Evolutionary conservation across 2,888 invertebrate genomes (phyloP).

Genomic region (Dorcus parallelipipedus): DNA sequence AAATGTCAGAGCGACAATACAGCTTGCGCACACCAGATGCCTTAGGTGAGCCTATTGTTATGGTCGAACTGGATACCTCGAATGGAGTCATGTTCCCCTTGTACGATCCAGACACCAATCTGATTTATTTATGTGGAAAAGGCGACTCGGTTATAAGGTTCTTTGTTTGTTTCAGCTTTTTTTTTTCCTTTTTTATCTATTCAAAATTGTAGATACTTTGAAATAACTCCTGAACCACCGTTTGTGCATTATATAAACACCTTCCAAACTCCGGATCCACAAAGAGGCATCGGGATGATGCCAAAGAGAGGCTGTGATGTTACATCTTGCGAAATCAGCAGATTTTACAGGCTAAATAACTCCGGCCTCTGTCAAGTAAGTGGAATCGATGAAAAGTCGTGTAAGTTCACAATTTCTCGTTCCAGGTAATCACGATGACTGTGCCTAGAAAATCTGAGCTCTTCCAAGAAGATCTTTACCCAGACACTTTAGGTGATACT

Average conservation of each 20-base stretch:
- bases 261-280: constrained; percentile 96
- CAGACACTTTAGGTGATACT: constrained; percentile 89
- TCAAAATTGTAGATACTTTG: constrained; percentile 46
- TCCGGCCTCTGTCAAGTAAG: constrained; percentile 84
- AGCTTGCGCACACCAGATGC: constrained; percentile 89
- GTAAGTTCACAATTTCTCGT: background rate
- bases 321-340: constrained; percentile 87
- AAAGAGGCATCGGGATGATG: constrained; percentile 96
- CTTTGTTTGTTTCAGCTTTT: background rate
- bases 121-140: constrained; percentile 94
- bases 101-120: constrained; percentile 93
- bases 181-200: background rate
- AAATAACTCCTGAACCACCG: constrained; percentile 89
- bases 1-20: constrained; percentile 97
- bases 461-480: constrained; percentile 96
- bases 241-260: constrained; percentile 97
- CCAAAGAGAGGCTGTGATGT: constrained; percentile 97
- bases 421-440: constrained; percentile 88
- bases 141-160: constrained; percentile 97
- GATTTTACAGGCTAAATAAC: constrained; percentile 94
- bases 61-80: constrained; percentile 90
- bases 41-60: constrained; percentile 82
- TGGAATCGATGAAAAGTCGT: background rate
- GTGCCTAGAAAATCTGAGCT: constrained; percentile 96
- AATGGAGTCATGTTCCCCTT: constrained; percentile 97